Conservation (phyloP, 2,888 invertebrate species). For the Dryomyza anilis region DNA sequence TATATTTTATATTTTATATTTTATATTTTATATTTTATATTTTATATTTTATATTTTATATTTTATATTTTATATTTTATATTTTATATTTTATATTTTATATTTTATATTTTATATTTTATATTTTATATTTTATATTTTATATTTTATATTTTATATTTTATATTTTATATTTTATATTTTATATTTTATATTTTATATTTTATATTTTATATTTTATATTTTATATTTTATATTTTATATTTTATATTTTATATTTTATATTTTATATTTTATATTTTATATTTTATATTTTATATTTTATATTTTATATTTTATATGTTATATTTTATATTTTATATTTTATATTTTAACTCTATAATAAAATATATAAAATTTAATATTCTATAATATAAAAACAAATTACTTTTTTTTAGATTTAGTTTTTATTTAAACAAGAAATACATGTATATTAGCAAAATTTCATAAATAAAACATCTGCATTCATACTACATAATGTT, state of each 20-base stretch:
- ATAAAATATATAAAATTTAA: no score
- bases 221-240: neutral
- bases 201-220: neutral
- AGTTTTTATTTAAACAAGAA: no score
- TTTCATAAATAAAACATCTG: no score
- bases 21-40: neutral
- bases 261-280: neutral
- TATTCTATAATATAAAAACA: no score
- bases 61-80: neutral
- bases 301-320: neutral
- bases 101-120: neutral
- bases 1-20: neutral
- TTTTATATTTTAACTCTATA: no score
- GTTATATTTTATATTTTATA: neutral
- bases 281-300: neutral
- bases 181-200: neutral
- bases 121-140: neutral
- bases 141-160: neutral
- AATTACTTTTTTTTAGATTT: no score
- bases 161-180: neutral
- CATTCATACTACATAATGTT: no score
- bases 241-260: neutral
- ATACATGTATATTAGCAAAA: no score
- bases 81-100: neutral
- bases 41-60: neutral